Conservation (phyloP, 2,888 invertebrate genomes). For the Nomada goodeniana region DNA sequence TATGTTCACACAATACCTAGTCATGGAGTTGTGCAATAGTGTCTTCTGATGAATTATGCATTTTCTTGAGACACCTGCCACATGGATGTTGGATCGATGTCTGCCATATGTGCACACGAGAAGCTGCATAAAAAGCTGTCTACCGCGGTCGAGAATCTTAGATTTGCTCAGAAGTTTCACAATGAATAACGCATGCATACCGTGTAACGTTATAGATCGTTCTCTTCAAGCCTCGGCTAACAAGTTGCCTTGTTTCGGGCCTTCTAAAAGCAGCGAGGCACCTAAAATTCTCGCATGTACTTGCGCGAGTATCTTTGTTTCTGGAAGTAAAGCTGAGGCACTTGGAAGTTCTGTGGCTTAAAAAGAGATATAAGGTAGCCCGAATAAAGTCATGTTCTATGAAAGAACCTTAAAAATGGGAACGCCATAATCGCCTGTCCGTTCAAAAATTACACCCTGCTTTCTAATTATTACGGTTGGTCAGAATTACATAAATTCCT, state of each 20-base stretch:
- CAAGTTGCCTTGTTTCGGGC: background rate
- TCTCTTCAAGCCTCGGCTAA: background rate
- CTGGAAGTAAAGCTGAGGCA: background rate
- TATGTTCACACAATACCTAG: slow-evolving; percentile 2
- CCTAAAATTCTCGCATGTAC: slow-evolving; percentile 1
- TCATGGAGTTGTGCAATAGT: background rate
- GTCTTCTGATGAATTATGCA: background rate
- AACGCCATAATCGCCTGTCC: no score
- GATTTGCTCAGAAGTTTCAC: slow-evolving; percentile 31
- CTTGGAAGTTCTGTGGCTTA: background rate
- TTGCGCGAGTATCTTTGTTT: background rate
- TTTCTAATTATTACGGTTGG: no score
- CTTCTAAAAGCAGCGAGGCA: background rate
- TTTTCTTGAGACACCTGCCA: slow-evolving; percentile 24
- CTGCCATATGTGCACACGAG: slow-evolving; percentile 29
- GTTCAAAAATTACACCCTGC: no score
- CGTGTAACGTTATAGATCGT: slow-evolving; percentile 15
- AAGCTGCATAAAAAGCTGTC: slow-evolving; percentile 29
- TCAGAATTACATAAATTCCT: no score
- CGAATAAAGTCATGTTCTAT: background rate
- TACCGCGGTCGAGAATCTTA: slow-evolving; percentile 4
- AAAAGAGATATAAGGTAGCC: background rate
- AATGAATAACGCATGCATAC: slow-evolving; percentile 37
- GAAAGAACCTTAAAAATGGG: no score
- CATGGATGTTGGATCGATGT: slow-evolving; percentile 35